Conservation (phyloP, 2,888 invertebrate genomes). For the Troides aeacus region DNA sequence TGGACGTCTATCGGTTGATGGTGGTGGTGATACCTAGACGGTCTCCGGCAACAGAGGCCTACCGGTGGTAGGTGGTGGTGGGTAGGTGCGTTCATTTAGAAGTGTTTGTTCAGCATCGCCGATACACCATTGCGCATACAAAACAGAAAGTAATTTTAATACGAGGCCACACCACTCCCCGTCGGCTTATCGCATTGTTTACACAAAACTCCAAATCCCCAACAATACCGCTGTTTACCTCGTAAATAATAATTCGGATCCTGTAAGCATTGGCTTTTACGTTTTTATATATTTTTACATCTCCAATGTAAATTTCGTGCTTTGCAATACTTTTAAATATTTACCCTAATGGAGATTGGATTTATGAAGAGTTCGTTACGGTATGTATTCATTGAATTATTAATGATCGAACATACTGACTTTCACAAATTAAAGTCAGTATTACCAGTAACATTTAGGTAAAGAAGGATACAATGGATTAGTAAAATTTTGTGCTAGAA, state of each 20-base stretch:
- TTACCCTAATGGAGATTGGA: conserved; percentile 23
- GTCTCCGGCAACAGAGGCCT: too few relatives aligned
- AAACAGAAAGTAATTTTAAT: conserved; percentile 37
- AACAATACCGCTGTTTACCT: conserved; percentile 53
- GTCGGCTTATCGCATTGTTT: conserved; percentile 55
- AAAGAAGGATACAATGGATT: neutral
- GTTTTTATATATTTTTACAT: conserved; percentile 28
- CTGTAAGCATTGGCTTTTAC: conserved; percentile 42
- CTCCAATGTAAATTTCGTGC: conserved; percentile 37
- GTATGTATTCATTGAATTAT: neutral
- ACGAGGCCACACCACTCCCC: conserved; percentile 43
- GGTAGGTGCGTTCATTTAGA: neutral
- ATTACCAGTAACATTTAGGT: neutral
- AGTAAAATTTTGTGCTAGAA: neutral
- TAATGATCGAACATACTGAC: neutral
- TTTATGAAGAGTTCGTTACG: conserved; percentile 5
- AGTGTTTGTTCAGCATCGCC: conserved; percentile 17
- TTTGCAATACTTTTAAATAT: conserved; percentile 36
- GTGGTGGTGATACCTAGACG: too few relatives aligned
- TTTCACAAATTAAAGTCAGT: neutral
- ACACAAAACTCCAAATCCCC: conserved; percentile 52
- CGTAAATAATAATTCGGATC: conserved; percentile 50
- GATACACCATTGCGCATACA: conserved; percentile 30
- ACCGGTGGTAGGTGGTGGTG: too few relatives aligned
- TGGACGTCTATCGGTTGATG: too few relatives aligned